phyloP scores from a whole-genome alignment of 1,140 invertebrate genomes.

The Calosoma granatense region DNA sequence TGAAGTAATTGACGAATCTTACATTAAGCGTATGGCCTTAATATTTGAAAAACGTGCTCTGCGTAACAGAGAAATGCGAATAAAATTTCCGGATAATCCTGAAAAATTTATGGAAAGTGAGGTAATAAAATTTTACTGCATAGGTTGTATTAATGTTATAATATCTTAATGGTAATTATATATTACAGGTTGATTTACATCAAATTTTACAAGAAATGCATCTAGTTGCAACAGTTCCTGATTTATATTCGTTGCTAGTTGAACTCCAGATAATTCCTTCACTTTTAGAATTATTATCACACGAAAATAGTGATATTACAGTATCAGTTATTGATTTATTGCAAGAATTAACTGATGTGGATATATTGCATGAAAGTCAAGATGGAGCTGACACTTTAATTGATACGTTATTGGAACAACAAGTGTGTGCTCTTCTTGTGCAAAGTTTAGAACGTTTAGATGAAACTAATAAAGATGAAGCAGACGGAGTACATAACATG shows the following conservation, averaged over 20 bases:
- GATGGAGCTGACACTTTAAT: conserved; percentile 71
- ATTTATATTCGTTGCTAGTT: conserved; percentile 86
- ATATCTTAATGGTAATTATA: too few relatives aligned
- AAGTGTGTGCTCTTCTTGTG: conserved; percentile 82
- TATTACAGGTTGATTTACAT: conserved; percentile 24
- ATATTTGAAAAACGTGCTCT: conserved; percentile 90
- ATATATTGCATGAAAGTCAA: conserved; percentile 84
- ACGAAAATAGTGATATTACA: conserved; percentile 94
- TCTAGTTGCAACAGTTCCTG: conserved; percentile 87
- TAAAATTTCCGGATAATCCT: conserved; percentile 95
- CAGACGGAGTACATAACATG: conserved; percentile 93
- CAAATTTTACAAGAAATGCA: conserved; percentile 72
- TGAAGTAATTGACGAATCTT: conserved; percentile 75
- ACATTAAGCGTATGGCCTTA: conserved; percentile 79
- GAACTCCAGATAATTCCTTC: conserved; percentile 82
- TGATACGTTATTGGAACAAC: conserved; percentile 72
- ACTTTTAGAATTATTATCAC: conserved; percentile 83
- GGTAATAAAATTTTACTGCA: too few relatives aligned
- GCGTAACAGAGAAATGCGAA: conserved; percentile 96
- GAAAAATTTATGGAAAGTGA: conserved; percentile 99
- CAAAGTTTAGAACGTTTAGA: conserved; percentile 91
- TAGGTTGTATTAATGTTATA: background rate
- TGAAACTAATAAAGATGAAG: conserved; percentile 88
- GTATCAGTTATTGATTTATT: conserved; percentile 40
- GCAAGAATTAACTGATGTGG: conserved; percentile 93